Conservation (phyloP, 2,113 vertebrate genomes). For the Cebus imitator region DNA sequence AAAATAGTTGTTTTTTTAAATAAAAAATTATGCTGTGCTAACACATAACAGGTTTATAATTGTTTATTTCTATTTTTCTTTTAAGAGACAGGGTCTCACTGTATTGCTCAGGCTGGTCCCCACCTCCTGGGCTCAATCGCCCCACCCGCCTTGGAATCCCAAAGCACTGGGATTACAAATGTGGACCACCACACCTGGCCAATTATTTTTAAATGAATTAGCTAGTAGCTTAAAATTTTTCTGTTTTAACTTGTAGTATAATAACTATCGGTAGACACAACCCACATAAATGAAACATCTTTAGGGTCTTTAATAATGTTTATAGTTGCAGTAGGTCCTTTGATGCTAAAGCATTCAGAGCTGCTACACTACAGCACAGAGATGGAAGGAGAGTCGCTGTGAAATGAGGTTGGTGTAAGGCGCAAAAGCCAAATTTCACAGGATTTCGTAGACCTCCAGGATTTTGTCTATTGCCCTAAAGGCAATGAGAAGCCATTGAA, state of each 20-base stretch:
- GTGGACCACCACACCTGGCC: too few relatives aligned
- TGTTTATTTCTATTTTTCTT: not conserved
- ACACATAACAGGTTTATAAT: not conserved
- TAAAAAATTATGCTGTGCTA: not conserved
- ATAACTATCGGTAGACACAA: not conserved
- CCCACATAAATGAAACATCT: not conserved
- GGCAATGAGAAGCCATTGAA: not conserved
- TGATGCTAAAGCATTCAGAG: not conserved
- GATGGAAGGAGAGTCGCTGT: not conserved
- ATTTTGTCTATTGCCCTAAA: not conserved
- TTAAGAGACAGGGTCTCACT: too few relatives aligned
- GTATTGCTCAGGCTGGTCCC: too few relatives aligned
- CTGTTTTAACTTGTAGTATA: slow-evolving; percentile 1
- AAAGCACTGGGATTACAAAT: too few relatives aligned
- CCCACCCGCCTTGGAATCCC: too few relatives aligned
- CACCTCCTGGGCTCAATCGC: too few relatives aligned
- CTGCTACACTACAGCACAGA: not conserved
- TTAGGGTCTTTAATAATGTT: not conserved
- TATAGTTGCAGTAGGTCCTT: not conserved
- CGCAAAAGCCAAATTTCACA: not conserved
- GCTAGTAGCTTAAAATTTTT: not conserved
- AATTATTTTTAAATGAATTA: not conserved
- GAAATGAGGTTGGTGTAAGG: not conserved
- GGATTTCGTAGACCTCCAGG: not conserved
- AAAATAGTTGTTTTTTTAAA: not conserved